Evolutionary conservation across 1,140 invertebrate genomes (phyloP).

Genomic region (Eubasilissa regina): DNA sequence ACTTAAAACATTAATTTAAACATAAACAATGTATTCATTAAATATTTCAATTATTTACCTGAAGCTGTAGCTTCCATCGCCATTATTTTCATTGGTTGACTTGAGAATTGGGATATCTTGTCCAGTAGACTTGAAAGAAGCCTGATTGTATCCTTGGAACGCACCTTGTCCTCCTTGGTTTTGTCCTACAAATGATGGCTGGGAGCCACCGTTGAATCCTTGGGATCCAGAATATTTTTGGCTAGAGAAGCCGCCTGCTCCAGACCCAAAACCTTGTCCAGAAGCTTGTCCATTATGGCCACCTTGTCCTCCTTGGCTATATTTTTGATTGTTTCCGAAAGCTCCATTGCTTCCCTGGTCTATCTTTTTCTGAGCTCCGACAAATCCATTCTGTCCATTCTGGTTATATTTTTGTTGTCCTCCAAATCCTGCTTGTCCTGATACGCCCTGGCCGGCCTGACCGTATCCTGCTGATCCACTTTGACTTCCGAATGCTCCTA

Average conservation of each 20-base stretch:
- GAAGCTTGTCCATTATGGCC: no score
- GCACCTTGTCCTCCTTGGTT: no score
- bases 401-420: no score
- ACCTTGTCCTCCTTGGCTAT: no score
- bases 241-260: constrained; percentile 30
- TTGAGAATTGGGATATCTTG: constrained; percentile 59
- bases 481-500: constrained; percentile 23
- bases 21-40: no score
- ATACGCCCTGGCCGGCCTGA: no score
- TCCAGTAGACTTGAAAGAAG: constrained; percentile 47
- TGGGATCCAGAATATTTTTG: constrained; percentile 35
- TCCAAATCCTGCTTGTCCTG: no score
- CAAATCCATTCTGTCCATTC: no score
- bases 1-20: no score
- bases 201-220: constrained; percentile 40
- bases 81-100: constrained; percentile 63
- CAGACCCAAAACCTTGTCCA: not conserved
- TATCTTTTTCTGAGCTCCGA: no score
- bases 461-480: not conserved
- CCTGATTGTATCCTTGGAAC: constrained; percentile 3
- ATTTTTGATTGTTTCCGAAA: no score
- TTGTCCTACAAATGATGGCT: constrained; percentile 34
- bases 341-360: no score
- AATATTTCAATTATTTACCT: constrained; percentile 56
- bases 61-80: constrained; percentile 64